These are phyloP conservation scores for Oxystoma pomonae DNA, from an alignment of 2,888 invertebrate genomes.

Conservation along the genomic window DNA sequence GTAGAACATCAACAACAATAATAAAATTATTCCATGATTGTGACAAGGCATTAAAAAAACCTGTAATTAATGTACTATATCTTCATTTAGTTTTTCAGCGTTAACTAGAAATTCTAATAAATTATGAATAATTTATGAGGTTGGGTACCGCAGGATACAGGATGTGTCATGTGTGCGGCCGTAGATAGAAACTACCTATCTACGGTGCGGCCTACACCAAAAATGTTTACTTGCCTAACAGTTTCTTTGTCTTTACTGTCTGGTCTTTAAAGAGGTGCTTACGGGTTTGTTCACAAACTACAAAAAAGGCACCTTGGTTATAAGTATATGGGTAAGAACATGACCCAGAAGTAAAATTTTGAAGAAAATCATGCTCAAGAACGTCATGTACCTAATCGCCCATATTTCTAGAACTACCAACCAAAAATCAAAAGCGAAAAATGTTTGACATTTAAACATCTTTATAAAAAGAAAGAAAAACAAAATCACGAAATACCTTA, in stretches of 20 bases:
- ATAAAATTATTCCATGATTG: not conserved
- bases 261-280: no score
- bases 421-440: no score
- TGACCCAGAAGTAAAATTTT: no score
- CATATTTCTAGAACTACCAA: no score
- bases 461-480: no score
- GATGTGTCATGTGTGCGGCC: not conserved
- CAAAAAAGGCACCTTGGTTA: no score
- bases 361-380: no score
- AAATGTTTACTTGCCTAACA: not conserved
- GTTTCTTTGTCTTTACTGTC: not conserved
- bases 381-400: no score
- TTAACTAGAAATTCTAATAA: not conserved
- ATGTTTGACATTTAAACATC: no score
- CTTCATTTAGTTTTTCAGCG: not conserved
- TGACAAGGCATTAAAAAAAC: not conserved
- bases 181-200: not conserved
- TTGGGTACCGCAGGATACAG: not conserved
- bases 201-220: not conserved
- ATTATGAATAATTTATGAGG: not conserved
- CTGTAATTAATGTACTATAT: not conserved
- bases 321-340: no score
- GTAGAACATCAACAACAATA: not conserved
- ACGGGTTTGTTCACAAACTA: no score
- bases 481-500: no score